Conservation (phyloP, 2,113 vertebrate genomes). For the Aldabrachelys gigantea region DNA sequence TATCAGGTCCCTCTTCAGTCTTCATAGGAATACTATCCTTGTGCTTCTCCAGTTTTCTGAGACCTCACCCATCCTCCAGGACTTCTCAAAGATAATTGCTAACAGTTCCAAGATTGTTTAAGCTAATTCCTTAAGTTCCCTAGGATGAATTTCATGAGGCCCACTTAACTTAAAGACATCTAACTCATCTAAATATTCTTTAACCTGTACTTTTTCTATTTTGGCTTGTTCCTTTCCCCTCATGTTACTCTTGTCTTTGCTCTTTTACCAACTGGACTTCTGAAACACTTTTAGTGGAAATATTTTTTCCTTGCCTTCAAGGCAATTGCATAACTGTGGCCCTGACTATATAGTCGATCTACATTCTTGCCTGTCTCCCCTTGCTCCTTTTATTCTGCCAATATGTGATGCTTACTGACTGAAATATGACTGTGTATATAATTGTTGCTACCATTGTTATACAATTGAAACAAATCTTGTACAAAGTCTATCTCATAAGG, state of each 20-base stretch:
- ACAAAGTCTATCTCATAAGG: too few relatives aligned
- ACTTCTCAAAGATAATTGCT: neutral
- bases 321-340: neutral
- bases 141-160: neutral
- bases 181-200: neutral
- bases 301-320: neutral
- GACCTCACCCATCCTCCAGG: neutral
- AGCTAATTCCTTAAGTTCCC: neutral
- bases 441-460: too few relatives aligned
- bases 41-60: neutral
- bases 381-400: neutral
- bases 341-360: neutral
- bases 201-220: neutral
- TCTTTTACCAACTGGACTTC: neutral
- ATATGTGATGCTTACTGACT: neutral
- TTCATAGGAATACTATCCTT: neutral
- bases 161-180: neutral
- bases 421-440: too few relatives aligned
- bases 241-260: neutral
- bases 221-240: neutral
- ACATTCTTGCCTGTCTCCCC: neutral
- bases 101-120: neutral
- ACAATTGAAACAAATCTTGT: too few relatives aligned
- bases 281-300: neutral
- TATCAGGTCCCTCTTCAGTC: neutral